Conservation (phyloP, 1,140 invertebrate genomes). For the Melitaea cinxia region DNA sequence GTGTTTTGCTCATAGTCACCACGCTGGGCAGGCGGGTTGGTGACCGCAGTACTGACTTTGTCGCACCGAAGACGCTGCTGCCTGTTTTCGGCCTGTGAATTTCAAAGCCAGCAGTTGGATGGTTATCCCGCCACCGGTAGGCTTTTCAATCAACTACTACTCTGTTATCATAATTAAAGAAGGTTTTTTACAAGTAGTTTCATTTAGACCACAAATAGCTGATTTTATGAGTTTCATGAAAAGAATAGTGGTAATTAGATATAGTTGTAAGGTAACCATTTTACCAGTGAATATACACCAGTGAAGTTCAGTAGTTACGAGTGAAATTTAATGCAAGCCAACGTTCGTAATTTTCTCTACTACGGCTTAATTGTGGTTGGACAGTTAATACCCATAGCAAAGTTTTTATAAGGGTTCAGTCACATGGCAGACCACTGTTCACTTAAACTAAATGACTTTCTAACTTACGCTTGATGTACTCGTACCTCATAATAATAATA, state of each 20-base stretch:
- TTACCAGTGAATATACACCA: constrained; percentile 43
- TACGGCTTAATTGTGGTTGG: constrained; percentile 26
- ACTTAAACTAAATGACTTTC: not conserved
- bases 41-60: too few species aligned
- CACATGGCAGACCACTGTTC: not conserved
- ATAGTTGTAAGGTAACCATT: constrained; percentile 32
- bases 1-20: too few species aligned
- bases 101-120: too few species aligned
- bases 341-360: constrained; percentile 27
- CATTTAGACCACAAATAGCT: not conserved
- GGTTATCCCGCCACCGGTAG: too few species aligned
- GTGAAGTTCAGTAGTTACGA: constrained; percentile 41
- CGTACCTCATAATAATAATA: not conserved
- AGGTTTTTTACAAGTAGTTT: too few species aligned
- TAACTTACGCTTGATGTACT: not conserved
- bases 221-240: constrained; percentile 5
- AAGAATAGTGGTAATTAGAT: constrained; percentile 33
- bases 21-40: too few species aligned
- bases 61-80: too few species aligned
- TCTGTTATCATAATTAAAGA: too few species aligned
- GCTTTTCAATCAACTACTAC: too few species aligned
- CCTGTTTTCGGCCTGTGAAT: too few species aligned
- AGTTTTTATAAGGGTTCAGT: constrained; percentile 28
- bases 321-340: constrained; percentile 33
- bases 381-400: constrained; percentile 27